Evolutionary conservation across 2,113 vertebrate species (phyloP), one percentile per base, ranked within the genome.

Genomic region (Gobio gobio): DNA sequence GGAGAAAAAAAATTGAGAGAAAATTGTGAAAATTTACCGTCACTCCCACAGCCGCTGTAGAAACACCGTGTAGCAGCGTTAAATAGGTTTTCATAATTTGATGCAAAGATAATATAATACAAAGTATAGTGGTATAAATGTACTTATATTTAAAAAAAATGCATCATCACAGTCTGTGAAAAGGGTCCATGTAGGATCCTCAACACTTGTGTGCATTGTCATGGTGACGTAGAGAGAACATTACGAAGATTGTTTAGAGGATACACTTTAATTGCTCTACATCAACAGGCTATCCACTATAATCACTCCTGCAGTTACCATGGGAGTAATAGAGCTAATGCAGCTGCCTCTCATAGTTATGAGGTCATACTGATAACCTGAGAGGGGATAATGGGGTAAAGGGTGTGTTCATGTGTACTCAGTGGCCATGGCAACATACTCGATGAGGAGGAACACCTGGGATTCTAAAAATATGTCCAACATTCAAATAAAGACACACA

Each of bases 271-370:
- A 89, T 86, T 83, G 88, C 64, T 74, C 51, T 78, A 78, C 83
- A 87, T 85, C 70, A 89, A 59, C 76, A 76, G 73, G 56, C 82
- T 81, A 64, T 84, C 45, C 80, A 64, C 63, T 79, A 85, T 78
- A 82, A 84, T 88, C 87, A 86, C 77, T 88, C 63, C 59, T 45
- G 63, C 33, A 84, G 78, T 80, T 80, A 85, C 82, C 78, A 87
- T 83, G 85, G 78, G 88, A 83, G 78, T 89, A 89, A 85, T 87
- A 26, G 85, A 85, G n/a, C 64, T 83, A 82, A 89, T 87, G 83
- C 78, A 79, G 70, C 72, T 66, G 70, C 64, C 29, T 83, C 77
- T 76, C 43, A 86, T 72, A 68, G 78, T 85, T 70, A 73, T 82
- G 82, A 86, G 72, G 83, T 77, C 54, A 85, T 4, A 13, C 33